Percentiles rank a stretch among this genome's conserved stretches.
Evolutionary conservation across 1,140 invertebrate genomes (phyloP).

Genomic region (Liolophura sinensis): DNA sequence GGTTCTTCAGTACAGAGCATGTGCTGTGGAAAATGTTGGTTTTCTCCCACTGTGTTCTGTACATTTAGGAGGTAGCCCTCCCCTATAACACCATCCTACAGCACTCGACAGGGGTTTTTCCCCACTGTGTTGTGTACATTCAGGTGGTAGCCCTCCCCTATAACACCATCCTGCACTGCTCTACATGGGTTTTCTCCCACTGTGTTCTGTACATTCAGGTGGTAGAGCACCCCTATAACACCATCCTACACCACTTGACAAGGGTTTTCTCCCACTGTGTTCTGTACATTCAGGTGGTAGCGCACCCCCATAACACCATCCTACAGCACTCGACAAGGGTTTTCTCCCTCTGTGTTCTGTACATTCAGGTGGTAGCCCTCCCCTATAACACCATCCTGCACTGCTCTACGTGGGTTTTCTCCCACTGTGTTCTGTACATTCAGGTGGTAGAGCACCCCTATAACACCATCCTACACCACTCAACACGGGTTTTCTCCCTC

Average conservation of each 20-base stretch:
- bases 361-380: slow-evolving; percentile 1
- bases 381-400: neutral
- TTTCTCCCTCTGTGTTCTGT: too few relatives aligned
- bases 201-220: neutral
- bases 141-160: slow-evolving; percentile 61
- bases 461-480: slow-evolving; percentile 79
- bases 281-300: neutral
- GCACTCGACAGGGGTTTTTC: neutral
- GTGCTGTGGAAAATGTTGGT: too few relatives aligned
- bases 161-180: slow-evolving; percentile 79
- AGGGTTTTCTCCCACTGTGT: too few relatives aligned
- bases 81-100: neutral
- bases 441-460: slow-evolving; percentile 61
- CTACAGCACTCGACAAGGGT: slow-evolving; percentile 82
- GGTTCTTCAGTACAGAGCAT: too few relatives aligned
- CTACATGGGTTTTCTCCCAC: too few relatives aligned
- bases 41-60: slow-evolving; percentile 8
- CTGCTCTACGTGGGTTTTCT: neutral
- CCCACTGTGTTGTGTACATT: neutral
- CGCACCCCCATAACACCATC: slow-evolving; percentile 64
- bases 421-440: neutral
- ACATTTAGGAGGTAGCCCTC: slow-evolving; percentile 38
- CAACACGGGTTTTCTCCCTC: too few relatives aligned
- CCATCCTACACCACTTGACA: slow-evolving; percentile 81
- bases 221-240: slow-evolving; percentile 50